Conservation (phyloP, 2,888 invertebrate species). For the Antitype chi region DNA sequence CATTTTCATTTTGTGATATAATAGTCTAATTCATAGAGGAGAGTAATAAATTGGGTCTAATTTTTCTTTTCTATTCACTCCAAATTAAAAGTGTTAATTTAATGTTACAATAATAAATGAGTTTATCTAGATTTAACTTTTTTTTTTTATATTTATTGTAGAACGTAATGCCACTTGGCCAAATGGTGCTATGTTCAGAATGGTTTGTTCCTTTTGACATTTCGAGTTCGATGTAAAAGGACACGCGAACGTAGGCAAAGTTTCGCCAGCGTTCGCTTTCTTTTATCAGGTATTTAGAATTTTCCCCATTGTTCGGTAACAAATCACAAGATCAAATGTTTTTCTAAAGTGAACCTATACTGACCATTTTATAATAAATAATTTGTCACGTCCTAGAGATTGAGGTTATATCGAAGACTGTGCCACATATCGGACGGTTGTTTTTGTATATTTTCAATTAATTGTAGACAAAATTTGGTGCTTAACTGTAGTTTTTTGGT, state of each 20-base stretch:
- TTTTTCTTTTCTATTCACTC: not conserved
- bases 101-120: no score
- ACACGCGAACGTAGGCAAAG: constrained; percentile 89
- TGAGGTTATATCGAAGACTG: constrained; percentile 84
- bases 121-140: no score
- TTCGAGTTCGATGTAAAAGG: constrained; percentile 83
- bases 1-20: not conserved
- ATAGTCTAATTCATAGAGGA: not conserved
- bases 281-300: constrained; percentile 82
- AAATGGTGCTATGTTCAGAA: constrained; percentile 66
- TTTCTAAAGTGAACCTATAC: constrained; percentile 41
- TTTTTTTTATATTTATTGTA: constrained; percentile 24
- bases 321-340: constrained; percentile 34
- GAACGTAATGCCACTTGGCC: constrained; percentile 57
- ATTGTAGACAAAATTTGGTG: constrained; percentile 53
- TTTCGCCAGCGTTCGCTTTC: constrained; percentile 85
- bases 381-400: constrained; percentile 71
- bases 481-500: constrained; percentile 64
- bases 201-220: constrained; percentile 85
- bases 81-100: no score
- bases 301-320: constrained; percentile 49
- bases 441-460: constrained; percentile 65
- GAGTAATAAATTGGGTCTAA: no score
- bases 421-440: constrained; percentile 83
- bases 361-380: constrained; percentile 53